These are phyloP conservation scores for Eolophus roseicapilla DNA, from an alignment of 2,113 vertebrate genomes.

Conservation along the genomic window DNA sequence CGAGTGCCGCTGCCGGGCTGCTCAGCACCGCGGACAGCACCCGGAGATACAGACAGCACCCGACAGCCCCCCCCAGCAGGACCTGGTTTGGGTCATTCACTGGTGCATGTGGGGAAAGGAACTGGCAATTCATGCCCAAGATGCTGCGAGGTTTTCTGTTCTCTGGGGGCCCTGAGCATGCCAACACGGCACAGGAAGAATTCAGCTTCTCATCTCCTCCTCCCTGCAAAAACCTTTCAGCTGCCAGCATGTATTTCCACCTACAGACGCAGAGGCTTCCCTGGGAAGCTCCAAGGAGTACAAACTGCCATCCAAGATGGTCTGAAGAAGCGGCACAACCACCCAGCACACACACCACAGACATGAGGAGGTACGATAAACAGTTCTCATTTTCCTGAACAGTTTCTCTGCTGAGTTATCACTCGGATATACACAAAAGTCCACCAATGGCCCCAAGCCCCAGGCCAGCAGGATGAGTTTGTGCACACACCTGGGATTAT, in stretches of 20 bases:
- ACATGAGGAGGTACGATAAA: accelerated
- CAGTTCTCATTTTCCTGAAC: accelerated
- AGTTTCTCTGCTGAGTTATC: accelerated
- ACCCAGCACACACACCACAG: neutral
- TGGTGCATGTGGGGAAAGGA: neutral
- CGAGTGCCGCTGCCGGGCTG: neutral
- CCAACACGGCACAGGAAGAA: neutral
- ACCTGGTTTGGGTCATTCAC: neutral
- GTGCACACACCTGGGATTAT: neutral
- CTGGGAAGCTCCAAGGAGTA: constrained; percentile 29
- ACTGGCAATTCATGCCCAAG: neutral
- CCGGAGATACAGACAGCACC: neutral
- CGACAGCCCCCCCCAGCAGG: no score
- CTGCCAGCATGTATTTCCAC: neutral
- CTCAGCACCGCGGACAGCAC: constrained; percentile 7
- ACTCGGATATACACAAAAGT: accelerated
- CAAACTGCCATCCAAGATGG: neutral
- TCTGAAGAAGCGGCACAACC: neutral
- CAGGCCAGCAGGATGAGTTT: neutral
- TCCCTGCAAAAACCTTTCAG: neutral
- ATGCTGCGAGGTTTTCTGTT: accelerated
- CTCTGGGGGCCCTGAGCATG: neutral
- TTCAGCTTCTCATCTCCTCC: neutral
- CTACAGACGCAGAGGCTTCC: neutral
- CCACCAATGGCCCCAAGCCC: neutral